Conservation (phyloP, 2,888 invertebrate genomes). For the Eupithecia vulgata region DNA sequence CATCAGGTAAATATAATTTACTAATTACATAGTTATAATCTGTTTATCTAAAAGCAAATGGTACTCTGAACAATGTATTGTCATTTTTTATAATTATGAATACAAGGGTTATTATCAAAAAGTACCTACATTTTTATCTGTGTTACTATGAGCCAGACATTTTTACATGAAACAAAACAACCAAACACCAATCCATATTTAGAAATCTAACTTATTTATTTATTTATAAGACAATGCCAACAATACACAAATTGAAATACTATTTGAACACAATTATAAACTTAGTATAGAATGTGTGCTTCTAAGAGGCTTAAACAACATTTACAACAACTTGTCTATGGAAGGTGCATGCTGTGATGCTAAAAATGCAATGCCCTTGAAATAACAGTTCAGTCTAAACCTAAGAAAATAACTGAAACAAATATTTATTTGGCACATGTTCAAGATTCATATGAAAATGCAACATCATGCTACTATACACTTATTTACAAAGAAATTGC, state of each 20-base stretch:
- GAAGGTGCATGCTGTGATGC: background rate
- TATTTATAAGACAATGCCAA: no score
- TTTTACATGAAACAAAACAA: background rate
- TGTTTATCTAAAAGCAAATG: slow-evolving; percentile 4
- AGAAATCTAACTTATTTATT: no score
- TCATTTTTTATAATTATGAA: background rate
- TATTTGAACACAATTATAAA: no score
- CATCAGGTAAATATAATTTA: slow-evolving; percentile 83
- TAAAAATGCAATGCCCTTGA: background rate
- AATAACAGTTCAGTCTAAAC: background rate
- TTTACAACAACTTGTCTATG: no score
- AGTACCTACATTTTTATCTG: slow-evolving; percentile 3
- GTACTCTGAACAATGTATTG: slow-evolving; percentile 2
- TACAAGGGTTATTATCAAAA: background rate
- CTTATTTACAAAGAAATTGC: background rate
- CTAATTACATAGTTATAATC: background rate
- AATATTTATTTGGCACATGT: slow-evolving; percentile 25
- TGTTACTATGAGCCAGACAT: slow-evolving; percentile 1
- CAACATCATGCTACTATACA: slow-evolving; percentile 21
- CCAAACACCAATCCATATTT: no score
- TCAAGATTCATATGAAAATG: slow-evolving; percentile 22
- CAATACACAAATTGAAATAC: no score
- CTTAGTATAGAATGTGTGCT: no score
- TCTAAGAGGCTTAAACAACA: no score
- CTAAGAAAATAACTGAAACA: background rate